Percentiles rank a stretch among this genome's conserved stretches.
Conservation (phyloP, 2,888 invertebrate genomes). For the Himalopsyche tibetana region DNA sequence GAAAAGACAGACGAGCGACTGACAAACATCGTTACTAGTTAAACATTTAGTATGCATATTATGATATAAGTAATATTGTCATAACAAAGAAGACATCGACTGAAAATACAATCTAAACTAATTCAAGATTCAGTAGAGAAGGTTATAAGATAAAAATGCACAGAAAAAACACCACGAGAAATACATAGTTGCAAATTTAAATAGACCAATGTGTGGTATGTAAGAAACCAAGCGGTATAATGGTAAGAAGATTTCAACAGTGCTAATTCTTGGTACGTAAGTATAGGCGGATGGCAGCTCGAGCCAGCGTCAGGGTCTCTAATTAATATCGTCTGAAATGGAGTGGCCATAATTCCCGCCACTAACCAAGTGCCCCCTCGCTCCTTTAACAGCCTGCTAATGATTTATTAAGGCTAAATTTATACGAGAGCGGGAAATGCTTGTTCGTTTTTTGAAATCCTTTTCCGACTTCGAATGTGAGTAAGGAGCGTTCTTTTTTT, state of each 20-base stretch:
- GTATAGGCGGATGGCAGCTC: neutral
- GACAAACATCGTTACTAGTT: no score
- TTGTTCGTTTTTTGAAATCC: constrained; percentile 45
- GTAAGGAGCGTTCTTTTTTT: neutral
- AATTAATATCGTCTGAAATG: constrained; percentile 52
- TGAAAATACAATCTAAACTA: no score
- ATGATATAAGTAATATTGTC: no score
- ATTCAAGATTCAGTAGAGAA: no score
- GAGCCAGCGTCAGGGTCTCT: neutral
- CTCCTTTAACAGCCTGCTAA: constrained; percentile 45
- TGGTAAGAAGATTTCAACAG: neutral
- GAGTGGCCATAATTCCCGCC: constrained; percentile 48
- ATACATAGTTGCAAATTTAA: no score
- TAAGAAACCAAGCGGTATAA: neutral
- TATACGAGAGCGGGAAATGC: constrained; percentile 22
- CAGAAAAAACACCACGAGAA: no score
- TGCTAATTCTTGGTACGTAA: neutral
- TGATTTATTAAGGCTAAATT: constrained; percentile 48
- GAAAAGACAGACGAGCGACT: no score
- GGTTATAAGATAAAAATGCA: no score
- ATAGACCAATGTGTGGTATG: neutral
- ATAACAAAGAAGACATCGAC: no score
- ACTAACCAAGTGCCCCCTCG: constrained; percentile 14
- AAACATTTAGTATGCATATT: no score
- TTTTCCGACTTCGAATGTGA: constrained; percentile 5